Evolutionary conservation across 1,140 invertebrate genomes (phyloP).

Genomic region (Solenopsis fugax): DNA sequence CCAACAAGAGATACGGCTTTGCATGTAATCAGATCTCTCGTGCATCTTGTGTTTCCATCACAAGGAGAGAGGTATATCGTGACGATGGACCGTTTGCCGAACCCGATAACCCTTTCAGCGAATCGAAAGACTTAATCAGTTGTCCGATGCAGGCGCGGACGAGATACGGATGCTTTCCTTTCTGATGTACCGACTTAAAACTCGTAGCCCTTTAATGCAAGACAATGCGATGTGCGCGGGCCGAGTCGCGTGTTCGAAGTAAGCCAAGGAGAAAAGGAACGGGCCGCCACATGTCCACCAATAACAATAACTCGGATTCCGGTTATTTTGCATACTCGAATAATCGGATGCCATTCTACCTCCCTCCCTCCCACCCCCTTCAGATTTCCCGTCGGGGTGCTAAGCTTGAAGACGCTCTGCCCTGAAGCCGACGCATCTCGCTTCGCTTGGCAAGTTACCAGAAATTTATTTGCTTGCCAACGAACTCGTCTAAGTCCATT

Average conservation of each 20-base stretch:
- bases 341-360: constrained; percentile 69
- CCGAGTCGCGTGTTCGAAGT: background rate
- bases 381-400: constrained; percentile 28
- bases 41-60: constrained; percentile 48
- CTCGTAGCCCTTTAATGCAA: constrained; percentile 17
- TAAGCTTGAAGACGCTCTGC: constrained; percentile 18
- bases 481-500: constrained; percentile 72
- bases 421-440: constrained; percentile 42
- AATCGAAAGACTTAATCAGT: constrained; percentile 65
- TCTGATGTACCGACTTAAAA: constrained; percentile 40
- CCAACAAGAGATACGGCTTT: constrained; percentile 3
- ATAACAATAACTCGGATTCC: constrained; percentile 76
- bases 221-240: background rate
- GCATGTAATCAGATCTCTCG: constrained; percentile 56
- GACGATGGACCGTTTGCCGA: constrained; percentile 55
- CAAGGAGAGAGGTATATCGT: constrained; percentile 43
- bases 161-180: constrained; percentile 22
- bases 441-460: constrained; percentile 72
- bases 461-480: constrained; percentile 76
- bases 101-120: constrained; percentile 60
- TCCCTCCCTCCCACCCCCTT: background rate
- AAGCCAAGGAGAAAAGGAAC: constrained; percentile 18
- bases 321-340: constrained; percentile 78
- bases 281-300: constrained; percentile 26
- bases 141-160: constrained; percentile 37